Evolutionary conservation across 2,797 vertebrate species (phyloP).

Genomic region (Pagetopsis macropterus): DNA sequence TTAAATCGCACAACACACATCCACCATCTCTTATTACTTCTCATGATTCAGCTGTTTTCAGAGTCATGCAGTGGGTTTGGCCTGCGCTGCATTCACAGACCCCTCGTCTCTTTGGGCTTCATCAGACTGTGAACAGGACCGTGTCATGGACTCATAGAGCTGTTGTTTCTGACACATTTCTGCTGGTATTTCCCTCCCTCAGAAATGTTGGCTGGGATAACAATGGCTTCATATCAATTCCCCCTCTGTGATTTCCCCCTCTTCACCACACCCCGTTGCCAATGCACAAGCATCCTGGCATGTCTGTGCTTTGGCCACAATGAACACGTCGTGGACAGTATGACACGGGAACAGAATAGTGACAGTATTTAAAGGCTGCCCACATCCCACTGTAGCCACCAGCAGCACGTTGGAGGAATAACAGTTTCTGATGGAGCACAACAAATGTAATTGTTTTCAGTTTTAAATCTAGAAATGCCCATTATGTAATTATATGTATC

Average conservation of each 20-base stretch:
- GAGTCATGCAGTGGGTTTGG: not conserved
- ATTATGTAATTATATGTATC: no score
- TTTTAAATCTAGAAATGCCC: no score
- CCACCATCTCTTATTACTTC: no score
- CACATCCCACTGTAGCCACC: no score
- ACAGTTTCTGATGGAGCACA: no score
- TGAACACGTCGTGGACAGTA: not conserved
- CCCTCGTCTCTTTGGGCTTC: no score
- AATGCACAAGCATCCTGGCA: not conserved
- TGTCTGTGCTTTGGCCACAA: not conserved
- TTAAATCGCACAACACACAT: no score
- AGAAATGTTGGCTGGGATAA: slow-evolving; percentile 13
- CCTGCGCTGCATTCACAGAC: not conserved
- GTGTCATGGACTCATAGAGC: not conserved
- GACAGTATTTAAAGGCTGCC: not conserved
- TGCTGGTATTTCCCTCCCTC: not conserved
- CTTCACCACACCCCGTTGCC: not conserved
- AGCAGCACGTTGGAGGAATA: no score
- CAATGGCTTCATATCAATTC: slow-evolving; percentile 24
- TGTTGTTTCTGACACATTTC: not conserved
- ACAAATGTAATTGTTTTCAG: no score
- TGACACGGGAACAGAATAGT: not conserved
- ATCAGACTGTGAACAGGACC: not conserved
- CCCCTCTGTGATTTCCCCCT: not conserved
- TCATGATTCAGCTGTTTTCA: not conserved